Percentiles rank a stretch among this genome's conserved stretches.
Evolutionary conservation across 2,888 invertebrate genomes (phyloP).

Genomic region (Cerceris rybyensis): DNA sequence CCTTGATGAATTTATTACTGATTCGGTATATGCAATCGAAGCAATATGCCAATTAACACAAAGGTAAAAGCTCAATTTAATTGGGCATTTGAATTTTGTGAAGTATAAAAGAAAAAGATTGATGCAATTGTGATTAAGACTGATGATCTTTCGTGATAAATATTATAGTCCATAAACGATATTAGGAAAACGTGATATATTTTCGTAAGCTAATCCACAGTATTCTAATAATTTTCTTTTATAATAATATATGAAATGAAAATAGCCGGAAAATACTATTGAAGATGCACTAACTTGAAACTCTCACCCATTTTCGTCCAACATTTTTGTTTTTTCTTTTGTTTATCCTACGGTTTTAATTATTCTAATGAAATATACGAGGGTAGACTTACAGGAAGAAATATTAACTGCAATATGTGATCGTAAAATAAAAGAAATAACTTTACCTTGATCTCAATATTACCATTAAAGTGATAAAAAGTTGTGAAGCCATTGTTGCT

Average conservation of each 20-base stretch:
- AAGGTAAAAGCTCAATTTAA: slow-evolving; percentile 45
- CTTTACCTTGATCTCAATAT: not conserved
- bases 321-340: slow-evolving; percentile 2
- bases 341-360: not conserved
- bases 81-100: slow-evolving; percentile 52
- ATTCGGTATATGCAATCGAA: slow-evolving; percentile 22
- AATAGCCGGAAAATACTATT: slow-evolving; percentile 8
- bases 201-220: slow-evolving; percentile 72
- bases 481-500: too few relatives aligned
- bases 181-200: slow-evolving; percentile 71
- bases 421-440: not conserved
- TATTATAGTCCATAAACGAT: slow-evolving; percentile 61
- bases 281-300: slow-evolving; percentile 8
- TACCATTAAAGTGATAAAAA: not conserved
- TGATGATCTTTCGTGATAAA: slow-evolving; percentile 72
- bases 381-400: slow-evolving; percentile 2
- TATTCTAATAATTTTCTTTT: slow-evolving; percentile 1
- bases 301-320: not conserved
- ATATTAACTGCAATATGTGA: not conserved
- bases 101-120: slow-evolving; percentile 44
- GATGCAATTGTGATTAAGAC: slow-evolving; percentile 69
- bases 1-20: slow-evolving; percentile 20
- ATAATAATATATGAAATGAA: slow-evolving; percentile 20
- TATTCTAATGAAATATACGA: too few relatives aligned
- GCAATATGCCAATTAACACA: slow-evolving; percentile 24